Conservation (phyloP, 1,140 invertebrate genomes). For the Spodoptera litura region DNA sequence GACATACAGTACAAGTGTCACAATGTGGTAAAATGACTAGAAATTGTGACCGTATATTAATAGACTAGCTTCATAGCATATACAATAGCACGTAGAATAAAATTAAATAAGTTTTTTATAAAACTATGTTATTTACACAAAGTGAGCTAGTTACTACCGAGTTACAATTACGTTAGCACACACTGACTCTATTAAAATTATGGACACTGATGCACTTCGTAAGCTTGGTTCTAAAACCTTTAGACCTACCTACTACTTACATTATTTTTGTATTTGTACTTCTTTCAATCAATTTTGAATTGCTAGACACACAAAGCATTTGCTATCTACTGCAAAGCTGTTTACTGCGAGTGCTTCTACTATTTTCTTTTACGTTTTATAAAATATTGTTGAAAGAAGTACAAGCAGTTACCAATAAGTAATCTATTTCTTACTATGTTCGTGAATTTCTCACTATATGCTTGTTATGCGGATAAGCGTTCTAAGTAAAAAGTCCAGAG, state of each 20-base stretch:
- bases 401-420: neutral
- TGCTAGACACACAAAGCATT: neutral
- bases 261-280: constrained; percentile 3
- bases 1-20: constrained; percentile 45
- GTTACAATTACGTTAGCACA: constrained; percentile 28
- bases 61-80: constrained; percentile 53
- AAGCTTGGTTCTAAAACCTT: constrained; percentile 27
- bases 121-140: constrained; percentile 52
- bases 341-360: too few species aligned
- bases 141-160: constrained; percentile 12
- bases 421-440: constrained; percentile 22
- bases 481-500: constrained; percentile 25
- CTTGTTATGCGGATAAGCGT: constrained; percentile 27
- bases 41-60: constrained; percentile 45
- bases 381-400: constrained; percentile 12
- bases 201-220: constrained; percentile 37
- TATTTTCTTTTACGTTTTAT: neutral
- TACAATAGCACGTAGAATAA: constrained; percentile 57
- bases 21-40: constrained; percentile 54
- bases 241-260: constrained; percentile 3
- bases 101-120: constrained; percentile 29
- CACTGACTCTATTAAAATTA: constrained; percentile 7
- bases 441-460: constrained; percentile 5
- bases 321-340: neutral
- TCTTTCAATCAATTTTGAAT: neutral